A percentile compares a stretch with the other conserved stretches of the same genome.
phyloP scores from a whole-genome alignment of 2,113 vertebrate species.

The Callipepla squamata region DNA sequence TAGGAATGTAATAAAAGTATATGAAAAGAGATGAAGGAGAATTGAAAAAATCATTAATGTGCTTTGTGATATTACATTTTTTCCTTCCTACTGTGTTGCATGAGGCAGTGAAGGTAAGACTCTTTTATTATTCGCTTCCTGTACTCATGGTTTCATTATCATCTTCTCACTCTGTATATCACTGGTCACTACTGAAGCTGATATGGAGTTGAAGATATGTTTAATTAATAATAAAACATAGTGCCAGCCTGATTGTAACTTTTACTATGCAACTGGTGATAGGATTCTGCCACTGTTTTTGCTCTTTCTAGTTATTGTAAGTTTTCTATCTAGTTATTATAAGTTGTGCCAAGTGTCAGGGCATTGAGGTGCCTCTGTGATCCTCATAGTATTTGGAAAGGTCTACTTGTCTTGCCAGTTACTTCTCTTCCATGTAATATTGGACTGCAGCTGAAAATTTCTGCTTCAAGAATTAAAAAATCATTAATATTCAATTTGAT shows the following conservation, averaged over 20 bases:
- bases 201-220: background rate
- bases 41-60: background rate
- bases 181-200: background rate
- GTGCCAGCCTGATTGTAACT: background rate
- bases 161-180: background rate
- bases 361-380: background rate
- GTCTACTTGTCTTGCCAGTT: background rate
- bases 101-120: background rate
- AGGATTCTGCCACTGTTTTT: background rate
- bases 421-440: background rate
- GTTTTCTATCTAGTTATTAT: background rate
- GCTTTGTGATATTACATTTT: background rate
- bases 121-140: background rate
- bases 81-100: background rate
- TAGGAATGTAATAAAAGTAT: background rate
- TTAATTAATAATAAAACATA: background rate
- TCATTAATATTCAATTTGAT: background rate
- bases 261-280: background rate
- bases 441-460: background rate
- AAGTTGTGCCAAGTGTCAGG: background rate
- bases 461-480: background rate
- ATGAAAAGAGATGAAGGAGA: background rate
- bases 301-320: background rate
- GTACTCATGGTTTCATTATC: background rate
- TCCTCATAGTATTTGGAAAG: background rate